Evolutionary conservation across 1,140 invertebrate species (phyloP).

Genomic region (Oppia nitens): DNA sequence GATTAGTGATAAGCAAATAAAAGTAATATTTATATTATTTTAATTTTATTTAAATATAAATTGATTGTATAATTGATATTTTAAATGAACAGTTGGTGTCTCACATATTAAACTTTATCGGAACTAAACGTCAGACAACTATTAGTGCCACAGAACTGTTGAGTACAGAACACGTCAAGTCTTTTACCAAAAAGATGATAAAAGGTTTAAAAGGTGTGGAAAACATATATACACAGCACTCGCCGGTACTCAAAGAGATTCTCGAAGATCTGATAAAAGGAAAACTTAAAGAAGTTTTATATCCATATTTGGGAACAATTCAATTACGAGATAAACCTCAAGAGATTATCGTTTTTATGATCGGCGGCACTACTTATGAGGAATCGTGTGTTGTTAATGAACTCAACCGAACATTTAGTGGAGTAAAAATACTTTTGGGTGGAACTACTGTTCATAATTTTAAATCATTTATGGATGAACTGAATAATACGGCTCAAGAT

Average conservation of each 20-base stretch:
- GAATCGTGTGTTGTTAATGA: constrained; percentile 74
- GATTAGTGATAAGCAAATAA: constrained; percentile 30
- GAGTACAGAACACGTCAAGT: constrained; percentile 47
- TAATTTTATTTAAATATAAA: not conserved
- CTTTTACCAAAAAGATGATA: constrained; percentile 75
- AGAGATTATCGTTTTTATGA: constrained; percentile 83
- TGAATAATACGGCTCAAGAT: not conserved
- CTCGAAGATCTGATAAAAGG: constrained; percentile 77
- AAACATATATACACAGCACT: constrained; percentile 93
- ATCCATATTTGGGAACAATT: constrained; percentile 46
- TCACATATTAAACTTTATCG: constrained; percentile 9
- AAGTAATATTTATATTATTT: constrained; percentile 22
- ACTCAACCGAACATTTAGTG: constrained; percentile 54
- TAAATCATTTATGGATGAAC: constrained; percentile 21
- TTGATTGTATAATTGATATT: not conserved
- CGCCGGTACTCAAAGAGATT: constrained; percentile 61
- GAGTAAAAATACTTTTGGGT: constrained; percentile 64
- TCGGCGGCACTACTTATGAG: constrained; percentile 94
- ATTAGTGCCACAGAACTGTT: constrained; percentile 48
- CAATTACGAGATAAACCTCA: constrained; percentile 43
- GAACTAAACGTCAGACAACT: constrained; percentile 5
- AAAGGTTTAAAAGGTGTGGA: constrained; percentile 86
- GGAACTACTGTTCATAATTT: constrained; percentile 78
- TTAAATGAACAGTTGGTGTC: not conserved
- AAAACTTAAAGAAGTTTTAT: constrained; percentile 57